These are phyloP conservation scores for Serranus cabrilla DNA, from an alignment of 2,797 vertebrate species.

Conservation along the genomic window DNA sequence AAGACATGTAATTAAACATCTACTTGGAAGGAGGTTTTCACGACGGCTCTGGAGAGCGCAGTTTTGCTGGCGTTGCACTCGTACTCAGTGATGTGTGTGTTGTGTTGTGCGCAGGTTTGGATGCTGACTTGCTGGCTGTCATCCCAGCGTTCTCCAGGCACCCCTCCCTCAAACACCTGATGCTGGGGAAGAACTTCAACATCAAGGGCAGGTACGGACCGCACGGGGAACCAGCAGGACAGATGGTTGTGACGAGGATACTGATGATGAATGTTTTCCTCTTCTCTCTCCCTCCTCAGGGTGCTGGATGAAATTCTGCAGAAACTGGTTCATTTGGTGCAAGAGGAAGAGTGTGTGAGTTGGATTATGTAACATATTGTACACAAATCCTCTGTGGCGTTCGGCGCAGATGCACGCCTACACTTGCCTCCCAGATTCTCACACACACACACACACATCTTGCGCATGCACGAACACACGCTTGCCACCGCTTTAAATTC, in stretches of 20 bases:
- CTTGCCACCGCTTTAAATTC: conserved; percentile 33
- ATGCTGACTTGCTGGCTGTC: conserved; percentile 89
- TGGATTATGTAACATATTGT: conserved; percentile 72
- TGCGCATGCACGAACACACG: conserved; percentile 4
- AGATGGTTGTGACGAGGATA: conserved; percentile 54
- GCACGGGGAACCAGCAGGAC: conserved; percentile 3
- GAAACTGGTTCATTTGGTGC: conserved; percentile 92
- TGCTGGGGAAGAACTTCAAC: conserved; percentile 94
- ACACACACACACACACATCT: conserved; percentile 1
- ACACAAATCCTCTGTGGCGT: conserved; percentile 41
- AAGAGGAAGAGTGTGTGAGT: conserved; percentile 96
- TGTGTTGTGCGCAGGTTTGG: conserved; percentile 84
- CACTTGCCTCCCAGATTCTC: conserved; percentile 40
- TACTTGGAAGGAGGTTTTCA: conserved; percentile 7
- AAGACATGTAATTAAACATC: conserved; percentile 36
- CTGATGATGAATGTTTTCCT: conserved; percentile 65
- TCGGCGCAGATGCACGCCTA: conserved; percentile 60
- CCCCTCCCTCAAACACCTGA: conserved; percentile 92
- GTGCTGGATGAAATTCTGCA: conserved; percentile 92
- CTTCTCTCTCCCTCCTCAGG: conserved; percentile 80
- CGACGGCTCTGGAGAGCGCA: neutral
- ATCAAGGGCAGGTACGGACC: conserved; percentile 91
- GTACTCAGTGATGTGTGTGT: conserved; percentile 6
- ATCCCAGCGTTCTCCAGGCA: conserved; percentile 90
- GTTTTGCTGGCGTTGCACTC: conserved; percentile 22